Conservation (phyloP, 2,797 vertebrate species). For the Sparidentex hasta region DNA sequence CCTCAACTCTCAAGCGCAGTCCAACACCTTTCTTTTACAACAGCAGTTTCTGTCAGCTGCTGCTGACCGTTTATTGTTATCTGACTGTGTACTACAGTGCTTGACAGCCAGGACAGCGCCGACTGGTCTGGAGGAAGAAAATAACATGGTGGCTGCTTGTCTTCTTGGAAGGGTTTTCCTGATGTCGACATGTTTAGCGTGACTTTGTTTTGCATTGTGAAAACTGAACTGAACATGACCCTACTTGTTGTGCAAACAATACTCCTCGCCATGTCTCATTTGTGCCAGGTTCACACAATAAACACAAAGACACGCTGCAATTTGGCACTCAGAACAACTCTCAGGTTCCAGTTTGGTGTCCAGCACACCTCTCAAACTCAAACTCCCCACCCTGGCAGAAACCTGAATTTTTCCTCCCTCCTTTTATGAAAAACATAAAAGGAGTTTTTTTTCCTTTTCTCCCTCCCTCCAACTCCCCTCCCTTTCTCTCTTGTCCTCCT, state of each 20-base stretch:
- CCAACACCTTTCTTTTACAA: constrained; percentile 49
- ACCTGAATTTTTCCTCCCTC: constrained; percentile 34
- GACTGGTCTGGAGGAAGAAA: constrained; percentile 51
- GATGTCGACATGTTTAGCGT: constrained; percentile 47
- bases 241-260: constrained; percentile 72
- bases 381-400: constrained; percentile 39
- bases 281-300: constrained; percentile 65
- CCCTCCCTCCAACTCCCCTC: background rate
- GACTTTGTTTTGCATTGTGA: constrained; percentile 60
- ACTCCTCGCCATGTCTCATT: constrained; percentile 66
- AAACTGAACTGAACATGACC: constrained; percentile 73
- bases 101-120: constrained; percentile 63
- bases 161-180: constrained; percentile 62
- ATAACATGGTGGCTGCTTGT: constrained; percentile 61
- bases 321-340: constrained; percentile 45
- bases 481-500: constrained; percentile 45
- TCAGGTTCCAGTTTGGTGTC: constrained; percentile 62
- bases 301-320: constrained; percentile 65
- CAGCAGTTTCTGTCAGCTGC: constrained; percentile 59
- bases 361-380: constrained; percentile 48
- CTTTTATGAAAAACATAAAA: background rate
- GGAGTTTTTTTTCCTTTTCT: constrained; percentile 15
- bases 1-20: constrained; percentile 31
- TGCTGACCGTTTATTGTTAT: constrained; percentile 64
- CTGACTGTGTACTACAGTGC: constrained; percentile 47